phyloP scores from a whole-genome alignment of 2,113 vertebrate species.

The Saimiri boliviensis region DNA sequence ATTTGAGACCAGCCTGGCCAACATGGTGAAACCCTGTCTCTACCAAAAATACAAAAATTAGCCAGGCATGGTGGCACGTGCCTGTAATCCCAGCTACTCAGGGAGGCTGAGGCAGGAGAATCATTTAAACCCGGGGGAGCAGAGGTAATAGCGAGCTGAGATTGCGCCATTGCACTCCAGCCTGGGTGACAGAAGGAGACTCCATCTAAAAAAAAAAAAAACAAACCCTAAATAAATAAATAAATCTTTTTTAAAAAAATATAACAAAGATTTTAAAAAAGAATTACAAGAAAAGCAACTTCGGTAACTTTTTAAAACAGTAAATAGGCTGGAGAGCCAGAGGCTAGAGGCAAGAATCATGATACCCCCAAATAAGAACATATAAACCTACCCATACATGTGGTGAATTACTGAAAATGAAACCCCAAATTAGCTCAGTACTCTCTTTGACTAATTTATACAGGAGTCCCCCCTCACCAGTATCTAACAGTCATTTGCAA shows the following conservation, averaged over 20 bases:
- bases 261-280: background rate
- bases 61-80: too few relatives aligned
- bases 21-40: too few relatives aligned
- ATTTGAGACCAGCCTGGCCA: too few relatives aligned
- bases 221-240: too few relatives aligned
- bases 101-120: too few relatives aligned
- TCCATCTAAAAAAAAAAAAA: too few relatives aligned
- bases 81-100: too few relatives aligned
- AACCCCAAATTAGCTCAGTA: background rate
- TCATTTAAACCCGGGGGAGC: too few relatives aligned
- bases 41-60: too few relatives aligned
- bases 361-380: background rate
- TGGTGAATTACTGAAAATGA: background rate
- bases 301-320: background rate
- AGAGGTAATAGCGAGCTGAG: too few relatives aligned
- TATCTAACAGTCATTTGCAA: background rate
- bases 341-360: background rate
- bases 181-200: too few relatives aligned
- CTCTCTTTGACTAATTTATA: background rate
- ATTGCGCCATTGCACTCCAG: too few relatives aligned
- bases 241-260: background rate
- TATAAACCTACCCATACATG: background rate
- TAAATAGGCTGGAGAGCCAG: background rate
- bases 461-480: background rate
- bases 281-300: background rate